phyloP scores from a whole-genome alignment of 2,888 invertebrate genomes.

The Sinelater perroti region DNA sequence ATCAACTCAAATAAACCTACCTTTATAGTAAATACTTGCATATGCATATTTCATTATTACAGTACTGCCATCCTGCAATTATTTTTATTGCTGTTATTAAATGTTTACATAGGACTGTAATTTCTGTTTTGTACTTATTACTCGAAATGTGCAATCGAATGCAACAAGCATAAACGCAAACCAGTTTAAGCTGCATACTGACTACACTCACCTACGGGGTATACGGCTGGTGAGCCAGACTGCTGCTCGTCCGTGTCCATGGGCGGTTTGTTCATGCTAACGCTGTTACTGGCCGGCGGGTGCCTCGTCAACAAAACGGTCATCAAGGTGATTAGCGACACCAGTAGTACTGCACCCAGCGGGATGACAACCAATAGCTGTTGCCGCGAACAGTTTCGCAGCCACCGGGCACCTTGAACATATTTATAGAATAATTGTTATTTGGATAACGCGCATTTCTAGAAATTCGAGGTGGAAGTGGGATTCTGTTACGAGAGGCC shows the following conservation, averaged over 20 bases:
- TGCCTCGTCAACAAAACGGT: constrained; percentile 32
- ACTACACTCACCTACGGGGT: constrained; percentile 9
- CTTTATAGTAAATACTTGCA: too few species aligned
- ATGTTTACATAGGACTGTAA: too few species aligned
- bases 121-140: too few species aligned
- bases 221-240: background rate
- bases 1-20: too few species aligned
- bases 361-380: constrained; percentile 27
- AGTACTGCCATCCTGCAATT: too few species aligned
- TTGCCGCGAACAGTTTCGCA: constrained; percentile 34
- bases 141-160: too few species aligned
- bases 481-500: too few species aligned
- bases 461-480: constrained; percentile 11
- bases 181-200: too few species aligned
- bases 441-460: constrained; percentile 18
- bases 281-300: background rate
- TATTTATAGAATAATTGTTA: constrained; percentile 25
- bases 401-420: constrained; percentile 41
- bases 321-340: constrained; percentile 33
- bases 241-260: background rate
- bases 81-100: too few species aligned
- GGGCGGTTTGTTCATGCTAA: background rate
- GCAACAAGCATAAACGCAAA: too few species aligned
- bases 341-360: constrained; percentile 27
- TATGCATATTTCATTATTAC: too few species aligned